Evolutionary conservation across 2,888 invertebrate genomes (phyloP).

Genomic region (Flabesymbios commensalis): DNA sequence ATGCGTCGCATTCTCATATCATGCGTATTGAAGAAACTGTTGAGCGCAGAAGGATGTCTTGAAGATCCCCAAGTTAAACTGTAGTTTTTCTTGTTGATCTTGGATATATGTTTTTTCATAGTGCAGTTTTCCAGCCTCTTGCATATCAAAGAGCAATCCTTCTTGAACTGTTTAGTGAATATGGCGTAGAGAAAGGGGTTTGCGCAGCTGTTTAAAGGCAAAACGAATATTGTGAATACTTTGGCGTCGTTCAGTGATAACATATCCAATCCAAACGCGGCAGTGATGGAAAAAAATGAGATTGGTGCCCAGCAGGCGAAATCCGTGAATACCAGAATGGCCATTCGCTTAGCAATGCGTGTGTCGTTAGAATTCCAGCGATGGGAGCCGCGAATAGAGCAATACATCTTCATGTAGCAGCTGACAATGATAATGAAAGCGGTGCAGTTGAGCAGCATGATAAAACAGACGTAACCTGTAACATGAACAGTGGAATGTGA

Average conservation of each 20-base stretch:
- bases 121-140: slow-evolving; percentile 83
- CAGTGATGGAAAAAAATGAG: slow-evolving; percentile 91
- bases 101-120: slow-evolving; percentile 47
- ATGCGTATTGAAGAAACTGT: slow-evolving; percentile 23
- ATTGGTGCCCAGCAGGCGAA: slow-evolving; percentile 98
- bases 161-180: slow-evolving; percentile 95
- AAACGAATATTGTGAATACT: slow-evolving; percentile 90
- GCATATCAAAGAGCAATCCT: slow-evolving; percentile 93
- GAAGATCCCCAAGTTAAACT: slow-evolving; percentile 27
- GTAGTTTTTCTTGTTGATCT: slow-evolving; percentile 38
- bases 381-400: slow-evolving; percentile 89
- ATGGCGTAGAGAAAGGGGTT: slow-evolving; percentile 98
- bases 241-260: slow-evolving; percentile 95
- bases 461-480: slow-evolving; percentile 56
- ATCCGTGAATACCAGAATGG: slow-evolving; percentile 93
- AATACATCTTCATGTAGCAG: slow-evolving; percentile 96
- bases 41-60: slow-evolving; percentile 16
- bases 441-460: slow-evolving; percentile 62
- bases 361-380: slow-evolving; percentile 98
- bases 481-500: no score
- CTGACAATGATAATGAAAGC: slow-evolving; percentile 94
- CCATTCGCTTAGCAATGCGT: slow-evolving; percentile 94
- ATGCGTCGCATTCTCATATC: no score
- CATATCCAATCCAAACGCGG: slow-evolving; percentile 86
- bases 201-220: slow-evolving; percentile 95